Percentiles rank a stretch among this genome's conserved stretches.
Evolutionary conservation across 2,888 invertebrate species (phyloP).

Genomic region (Drosophila sordidula): DNA sequence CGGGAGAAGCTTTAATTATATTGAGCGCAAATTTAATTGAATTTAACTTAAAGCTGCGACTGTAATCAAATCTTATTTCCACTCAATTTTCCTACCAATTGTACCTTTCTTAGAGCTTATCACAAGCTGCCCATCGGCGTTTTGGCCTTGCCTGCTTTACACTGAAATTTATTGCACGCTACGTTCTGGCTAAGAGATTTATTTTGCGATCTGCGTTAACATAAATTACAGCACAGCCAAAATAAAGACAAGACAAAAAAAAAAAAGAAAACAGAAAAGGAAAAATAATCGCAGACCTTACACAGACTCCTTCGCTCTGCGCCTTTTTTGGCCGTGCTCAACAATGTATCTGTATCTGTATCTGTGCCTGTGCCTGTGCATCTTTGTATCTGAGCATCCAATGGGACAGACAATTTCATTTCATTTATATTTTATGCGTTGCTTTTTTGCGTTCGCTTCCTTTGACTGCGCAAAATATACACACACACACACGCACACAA

Average conservation of each 20-base stretch:
- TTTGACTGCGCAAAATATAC: conserved; percentile 45
- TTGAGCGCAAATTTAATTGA: no score
- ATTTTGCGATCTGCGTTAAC: conserved; percentile 71
- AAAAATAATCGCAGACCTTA: conserved; percentile 29
- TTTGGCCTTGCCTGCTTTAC: conserved; percentile 29
- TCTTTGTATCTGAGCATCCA: conserved; percentile 32
- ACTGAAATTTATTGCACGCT: conserved; percentile 64
- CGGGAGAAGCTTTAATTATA: not conserved
- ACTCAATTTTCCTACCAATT: not conserved
- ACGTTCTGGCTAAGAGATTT: conserved; percentile 63
- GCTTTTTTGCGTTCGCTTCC: conserved; percentile 45
- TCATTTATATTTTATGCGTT: conserved; percentile 64
- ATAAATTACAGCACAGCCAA: conserved; percentile 61
- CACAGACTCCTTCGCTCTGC: conserved; percentile 34
- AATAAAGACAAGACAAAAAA: conserved; percentile 12
- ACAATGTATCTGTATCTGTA: conserved; percentile 17
- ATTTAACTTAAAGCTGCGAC: not conserved
- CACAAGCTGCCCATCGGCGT: conserved; percentile 28
- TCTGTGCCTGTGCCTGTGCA: conserved; percentile 8
- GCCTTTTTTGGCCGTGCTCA: conserved; percentile 9
- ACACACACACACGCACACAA: conserved; percentile 17
- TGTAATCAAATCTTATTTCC: conserved; percentile 7
- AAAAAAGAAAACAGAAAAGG: conserved; percentile 6
- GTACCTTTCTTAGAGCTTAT: conserved; percentile 24
- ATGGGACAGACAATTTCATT: conserved; percentile 54